phyloP scores from a whole-genome alignment of 2,888 invertebrate genomes.

The Trachelus tabidus region DNA sequence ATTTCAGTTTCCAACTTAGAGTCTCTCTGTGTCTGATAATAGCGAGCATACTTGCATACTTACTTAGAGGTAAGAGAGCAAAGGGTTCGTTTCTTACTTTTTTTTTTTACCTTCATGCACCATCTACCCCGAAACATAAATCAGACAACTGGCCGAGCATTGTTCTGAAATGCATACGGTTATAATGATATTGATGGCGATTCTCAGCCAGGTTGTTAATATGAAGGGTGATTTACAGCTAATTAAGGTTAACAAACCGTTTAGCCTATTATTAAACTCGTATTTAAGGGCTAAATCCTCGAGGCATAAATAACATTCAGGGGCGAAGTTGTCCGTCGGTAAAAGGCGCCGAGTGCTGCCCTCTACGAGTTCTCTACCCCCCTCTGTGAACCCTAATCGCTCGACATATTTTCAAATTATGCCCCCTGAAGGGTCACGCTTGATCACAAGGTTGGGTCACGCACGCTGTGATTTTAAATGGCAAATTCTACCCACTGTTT shows the following conservation, averaged over 20 bases:
- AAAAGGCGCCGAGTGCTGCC: constrained; percentile 16
- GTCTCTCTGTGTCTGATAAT: background rate
- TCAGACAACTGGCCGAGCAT: constrained; percentile 27
- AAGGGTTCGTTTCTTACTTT: background rate
- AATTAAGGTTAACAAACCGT: constrained; percentile 61
- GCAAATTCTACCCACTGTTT: constrained; percentile 45
- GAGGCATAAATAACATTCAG: constrained; percentile 46
- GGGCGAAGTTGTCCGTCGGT: background rate
- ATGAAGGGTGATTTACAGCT: constrained; percentile 55
- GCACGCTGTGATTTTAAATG: constrained; percentile 60
- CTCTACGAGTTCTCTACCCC: constrained; percentile 14
- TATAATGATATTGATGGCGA: constrained; percentile 38
- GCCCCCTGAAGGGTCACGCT: constrained; percentile 21
- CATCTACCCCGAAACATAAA: constrained; percentile 24
- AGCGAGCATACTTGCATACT: background rate
- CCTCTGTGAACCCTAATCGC: constrained; percentile 44
- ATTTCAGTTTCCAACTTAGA: too few species aligned
- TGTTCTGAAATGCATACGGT: constrained; percentile 23
- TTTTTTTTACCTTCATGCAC: constrained; percentile 23
- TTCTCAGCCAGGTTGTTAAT: constrained; percentile 34
- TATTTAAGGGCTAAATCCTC: constrained; percentile 47
- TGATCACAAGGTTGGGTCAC: background rate
- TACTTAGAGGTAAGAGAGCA: background rate
- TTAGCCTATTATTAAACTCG: constrained; percentile 57
- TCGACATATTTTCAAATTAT: constrained; percentile 55